These are phyloP conservation scores for Rosalia funebris DNA, from an alignment of 2,888 invertebrate genomes.

Conservation along the genomic window DNA sequence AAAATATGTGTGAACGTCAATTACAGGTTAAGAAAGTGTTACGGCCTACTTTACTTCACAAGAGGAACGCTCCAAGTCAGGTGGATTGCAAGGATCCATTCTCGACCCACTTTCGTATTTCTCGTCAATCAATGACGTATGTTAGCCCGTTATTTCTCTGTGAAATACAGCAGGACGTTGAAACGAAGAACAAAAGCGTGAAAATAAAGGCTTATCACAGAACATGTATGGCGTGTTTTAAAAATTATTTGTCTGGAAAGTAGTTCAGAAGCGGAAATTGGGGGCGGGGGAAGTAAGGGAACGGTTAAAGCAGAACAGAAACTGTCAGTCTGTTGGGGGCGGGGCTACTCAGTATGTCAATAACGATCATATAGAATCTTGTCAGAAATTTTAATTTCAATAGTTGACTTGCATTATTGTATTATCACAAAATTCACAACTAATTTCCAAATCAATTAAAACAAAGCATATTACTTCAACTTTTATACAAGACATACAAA, in stretches of 20 bases:
- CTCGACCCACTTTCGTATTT: background rate
- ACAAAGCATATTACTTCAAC: slow-evolving; percentile 32
- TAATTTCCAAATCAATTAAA: slow-evolving; percentile 35
- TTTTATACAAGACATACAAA: slow-evolving; percentile 41
- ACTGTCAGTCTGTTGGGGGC: slow-evolving; percentile 40
- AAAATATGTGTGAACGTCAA: background rate
- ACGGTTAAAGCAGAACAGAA: slow-evolving; percentile 41
- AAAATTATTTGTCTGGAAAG: slow-evolving; percentile 9
- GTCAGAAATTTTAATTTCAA: slow-evolving; percentile 38
- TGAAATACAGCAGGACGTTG: slow-evolving; percentile 7
- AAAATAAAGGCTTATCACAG: slow-evolving; percentile 45
- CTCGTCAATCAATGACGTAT: background rate
- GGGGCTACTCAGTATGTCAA: slow-evolving; percentile 15
- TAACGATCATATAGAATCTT: slow-evolving; percentile 25
- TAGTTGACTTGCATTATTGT: slow-evolving; percentile 36
- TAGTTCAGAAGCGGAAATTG: slow-evolving; percentile 17
- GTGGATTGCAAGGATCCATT: background rate
- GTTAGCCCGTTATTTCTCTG: background rate
- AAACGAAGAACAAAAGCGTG: slow-evolving; percentile 2
- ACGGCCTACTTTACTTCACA: slow-evolving; percentile 2
- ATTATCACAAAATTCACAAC: slow-evolving; percentile 44
- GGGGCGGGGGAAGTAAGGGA: slow-evolving; percentile 25
- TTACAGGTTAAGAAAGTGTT: background rate
- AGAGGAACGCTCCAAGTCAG: background rate
- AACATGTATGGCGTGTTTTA: slow-evolving; percentile 50